Evolutionary conservation across 2,888 invertebrate species (phyloP).

Genomic region (Rotaria magnacalcarata): DNA sequence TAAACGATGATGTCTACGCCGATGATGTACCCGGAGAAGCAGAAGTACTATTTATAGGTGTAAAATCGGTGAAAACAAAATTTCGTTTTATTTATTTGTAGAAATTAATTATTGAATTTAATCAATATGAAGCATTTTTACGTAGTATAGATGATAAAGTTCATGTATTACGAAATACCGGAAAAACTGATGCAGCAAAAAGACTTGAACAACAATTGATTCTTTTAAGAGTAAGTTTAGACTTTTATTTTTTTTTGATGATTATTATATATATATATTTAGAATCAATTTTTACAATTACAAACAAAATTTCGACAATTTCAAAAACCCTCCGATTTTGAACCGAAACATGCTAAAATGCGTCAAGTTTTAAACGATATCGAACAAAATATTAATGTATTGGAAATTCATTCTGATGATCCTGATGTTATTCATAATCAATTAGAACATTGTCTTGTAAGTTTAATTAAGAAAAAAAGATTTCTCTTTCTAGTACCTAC

Average conservation of each 20-base stretch:
- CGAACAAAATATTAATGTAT: constrained; percentile 56
- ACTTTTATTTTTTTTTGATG: not conserved
- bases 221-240: constrained; percentile 63
- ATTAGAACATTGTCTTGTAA: constrained; percentile 41
- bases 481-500: not conserved
- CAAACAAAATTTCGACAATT: constrained; percentile 50
- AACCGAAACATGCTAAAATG: constrained; percentile 69
- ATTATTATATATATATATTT: not conserved
- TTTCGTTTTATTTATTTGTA: not conserved
- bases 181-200: constrained; percentile 72
- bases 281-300: constrained; percentile 42
- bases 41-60: constrained; percentile 54
- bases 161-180: constrained; percentile 67
- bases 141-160: constrained; percentile 68
- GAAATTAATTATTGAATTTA: constrained; percentile 63
- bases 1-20: constrained; percentile 73
- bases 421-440: constrained; percentile 42
- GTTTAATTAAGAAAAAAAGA: not conserved
- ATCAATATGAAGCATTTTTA: constrained; percentile 67
- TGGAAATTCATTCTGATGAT: constrained; percentile 43
- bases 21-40: constrained; percentile 73
- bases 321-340: constrained; percentile 64
- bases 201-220: constrained; percentile 72
- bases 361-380: constrained; percentile 70
- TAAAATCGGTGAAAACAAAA: no score